Percentiles rank a stretch among this genome's conserved stretches.
These are phyloP conservation scores for Dryomyza anilis DNA, from an alignment of 2,888 invertebrate genomes.

Conservation along the genomic window DNA sequence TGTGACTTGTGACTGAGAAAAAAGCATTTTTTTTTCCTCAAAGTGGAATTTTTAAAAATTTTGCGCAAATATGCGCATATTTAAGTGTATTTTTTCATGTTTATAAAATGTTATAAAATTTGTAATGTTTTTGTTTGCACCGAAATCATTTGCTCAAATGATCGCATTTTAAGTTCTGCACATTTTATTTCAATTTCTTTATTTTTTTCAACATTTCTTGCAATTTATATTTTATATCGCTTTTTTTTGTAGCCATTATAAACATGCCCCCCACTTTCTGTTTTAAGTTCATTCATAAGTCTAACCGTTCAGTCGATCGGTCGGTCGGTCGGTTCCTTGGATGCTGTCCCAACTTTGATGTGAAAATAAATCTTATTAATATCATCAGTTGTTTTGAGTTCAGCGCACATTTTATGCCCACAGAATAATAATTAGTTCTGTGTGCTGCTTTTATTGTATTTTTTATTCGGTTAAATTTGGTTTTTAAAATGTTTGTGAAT, in stretches of 20 bases:
- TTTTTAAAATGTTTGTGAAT: slow-evolving; percentile 19
- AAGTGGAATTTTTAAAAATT: slow-evolving; percentile 15
- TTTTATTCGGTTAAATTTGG: too few relatives aligned
- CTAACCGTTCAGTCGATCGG: neutral
- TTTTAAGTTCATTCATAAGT: slow-evolving; percentile 7
- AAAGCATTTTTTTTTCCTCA: neutral
- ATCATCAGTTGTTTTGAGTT: slow-evolving; percentile 19
- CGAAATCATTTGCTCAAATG: slow-evolving; percentile 2
- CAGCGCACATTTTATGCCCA: slow-evolving; percentile 13
- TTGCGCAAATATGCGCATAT: slow-evolving; percentile 11
- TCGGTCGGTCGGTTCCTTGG: neutral
- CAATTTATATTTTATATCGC: too few relatives aligned
- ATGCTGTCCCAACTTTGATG: slow-evolving; percentile 19
- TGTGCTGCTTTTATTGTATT: too few relatives aligned
- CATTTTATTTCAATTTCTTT: neutral
- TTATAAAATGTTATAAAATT: too few relatives aligned
- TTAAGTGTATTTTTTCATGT: too few relatives aligned
- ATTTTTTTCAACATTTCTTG: neutral
- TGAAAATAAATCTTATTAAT: slow-evolving; percentile 29
- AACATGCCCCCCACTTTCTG: neutral
- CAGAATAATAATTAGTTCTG: slow-evolving; percentile 22
- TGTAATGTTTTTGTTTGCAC: neutral
- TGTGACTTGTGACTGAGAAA: neutral
- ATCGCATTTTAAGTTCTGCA: neutral
- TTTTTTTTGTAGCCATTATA: too few relatives aligned